phyloP scores from a whole-genome alignment of 2,797 vertebrate genomes.

The Pelochelys cantorii region DNA sequence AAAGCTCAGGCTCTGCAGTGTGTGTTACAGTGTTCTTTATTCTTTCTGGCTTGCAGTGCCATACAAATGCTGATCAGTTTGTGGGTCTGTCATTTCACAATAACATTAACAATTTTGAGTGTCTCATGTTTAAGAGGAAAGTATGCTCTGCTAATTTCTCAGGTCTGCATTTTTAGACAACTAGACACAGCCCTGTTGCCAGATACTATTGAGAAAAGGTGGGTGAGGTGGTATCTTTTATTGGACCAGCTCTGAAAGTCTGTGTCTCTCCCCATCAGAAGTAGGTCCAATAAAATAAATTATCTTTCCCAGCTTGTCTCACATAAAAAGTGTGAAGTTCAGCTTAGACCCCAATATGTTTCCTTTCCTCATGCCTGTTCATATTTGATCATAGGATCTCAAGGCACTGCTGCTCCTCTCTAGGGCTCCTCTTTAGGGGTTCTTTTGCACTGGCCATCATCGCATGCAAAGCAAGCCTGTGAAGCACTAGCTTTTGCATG shows the following conservation, averaged over 20 bases:
- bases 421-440: constrained; percentile 54
- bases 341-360: constrained; percentile 42
- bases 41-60: constrained; percentile 14
- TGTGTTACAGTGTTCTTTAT: constrained; percentile 9
- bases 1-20: constrained; percentile 33
- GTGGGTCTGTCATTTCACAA: constrained; percentile 15
- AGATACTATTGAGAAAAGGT: too few relatives aligned
- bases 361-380: constrained; percentile 51
- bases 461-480: constrained; percentile 21
- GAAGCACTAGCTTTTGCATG: constrained; percentile 26
- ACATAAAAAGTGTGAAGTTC: constrained; percentile 29
- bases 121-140: constrained; percentile 13
- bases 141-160: constrained; percentile 36
- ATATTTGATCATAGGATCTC: constrained; percentile 32
- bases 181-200: background rate
- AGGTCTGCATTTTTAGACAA: constrained; percentile 52
- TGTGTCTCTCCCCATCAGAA: too few relatives aligned
- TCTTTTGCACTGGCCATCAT: background rate
- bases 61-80: constrained; percentile 30
- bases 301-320: too few relatives aligned
- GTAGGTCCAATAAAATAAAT: too few relatives aligned
- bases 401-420: background rate
- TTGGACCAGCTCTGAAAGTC: too few relatives aligned
- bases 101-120: constrained; percentile 31
- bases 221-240: too few relatives aligned